phyloP scores from a whole-genome alignment of 2,113 vertebrate genomes.

The Ceyx melanurus region DNA sequence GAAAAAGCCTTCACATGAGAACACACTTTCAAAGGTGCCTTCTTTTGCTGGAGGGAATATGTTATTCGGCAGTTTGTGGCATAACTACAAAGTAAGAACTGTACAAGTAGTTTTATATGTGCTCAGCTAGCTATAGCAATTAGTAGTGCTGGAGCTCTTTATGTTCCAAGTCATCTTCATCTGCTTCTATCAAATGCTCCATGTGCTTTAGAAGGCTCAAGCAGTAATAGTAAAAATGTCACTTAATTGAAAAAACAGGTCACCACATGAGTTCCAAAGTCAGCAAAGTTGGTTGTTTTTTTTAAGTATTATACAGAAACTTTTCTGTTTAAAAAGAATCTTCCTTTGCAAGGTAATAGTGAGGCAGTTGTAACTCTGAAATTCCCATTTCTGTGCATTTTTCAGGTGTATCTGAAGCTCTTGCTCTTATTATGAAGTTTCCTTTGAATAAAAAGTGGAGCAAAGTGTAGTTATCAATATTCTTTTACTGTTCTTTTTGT shows the following conservation, averaged over 20 bases:
- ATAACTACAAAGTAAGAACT: not conserved
- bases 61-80: not conserved
- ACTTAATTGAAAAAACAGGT: not conserved
- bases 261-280: not conserved
- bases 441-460: not conserved
- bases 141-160: not conserved
- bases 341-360: not conserved
- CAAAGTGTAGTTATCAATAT: not conserved
- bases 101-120: not conserved
- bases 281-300: not conserved
- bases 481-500: not conserved
- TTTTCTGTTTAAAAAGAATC: not conserved
- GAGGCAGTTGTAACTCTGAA: not conserved
- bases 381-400: not conserved
- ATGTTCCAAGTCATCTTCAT: not conserved
- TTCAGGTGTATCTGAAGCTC: not conserved
- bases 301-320: not conserved
- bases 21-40: not conserved
- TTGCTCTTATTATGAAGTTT: not conserved
- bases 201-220: not conserved
- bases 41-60: constrained; percentile 8
- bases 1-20: constrained; percentile 2
- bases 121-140: not conserved
- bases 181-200: not conserved
- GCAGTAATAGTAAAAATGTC: not conserved